These are phyloP conservation scores for Phasia obesa DNA, from an alignment of 2,888 invertebrate species.

Conservation along the genomic window DNA sequence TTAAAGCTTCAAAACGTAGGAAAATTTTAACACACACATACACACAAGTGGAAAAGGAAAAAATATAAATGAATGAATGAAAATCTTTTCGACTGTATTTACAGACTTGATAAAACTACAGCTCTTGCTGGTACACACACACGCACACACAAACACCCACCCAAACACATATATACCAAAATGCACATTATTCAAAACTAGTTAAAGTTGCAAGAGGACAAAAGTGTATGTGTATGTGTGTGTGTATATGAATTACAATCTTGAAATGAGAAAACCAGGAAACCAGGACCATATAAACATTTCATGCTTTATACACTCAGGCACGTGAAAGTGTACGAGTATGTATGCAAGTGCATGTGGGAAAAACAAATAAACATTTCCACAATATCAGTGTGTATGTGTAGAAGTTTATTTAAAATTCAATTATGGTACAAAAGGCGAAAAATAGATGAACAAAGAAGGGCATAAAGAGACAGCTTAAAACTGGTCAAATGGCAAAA, in stretches of 20 bases:
- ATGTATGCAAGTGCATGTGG: neutral
- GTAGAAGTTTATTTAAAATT: slow-evolving; percentile 81
- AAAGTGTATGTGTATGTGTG: slow-evolving; percentile 24
- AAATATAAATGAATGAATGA: slow-evolving; percentile 10
- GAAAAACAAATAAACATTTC: slow-evolving; percentile 32
- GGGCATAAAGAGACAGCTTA: slow-evolving; percentile 57
- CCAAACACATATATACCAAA: neutral
- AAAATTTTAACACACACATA: slow-evolving; percentile 38
- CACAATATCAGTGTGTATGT: neutral
- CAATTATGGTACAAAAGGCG: slow-evolving; percentile 78
- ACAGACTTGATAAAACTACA: slow-evolving; percentile 57
- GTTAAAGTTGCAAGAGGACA: slow-evolving; percentile 20
- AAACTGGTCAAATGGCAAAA: slow-evolving; percentile 66
- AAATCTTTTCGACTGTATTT: slow-evolving; percentile 63
- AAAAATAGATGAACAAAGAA: slow-evolving; percentile 64
- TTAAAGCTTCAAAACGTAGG: slow-evolving; percentile 48
- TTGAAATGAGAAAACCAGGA: slow-evolving; percentile 14
- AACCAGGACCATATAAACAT: slow-evolving; percentile 20
- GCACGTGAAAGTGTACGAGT: slow-evolving; percentile 5
- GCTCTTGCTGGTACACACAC: neutral
- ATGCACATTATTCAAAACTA: slow-evolving; percentile 24
- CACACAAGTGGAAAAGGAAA: neutral
- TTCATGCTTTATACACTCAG: slow-evolving; percentile 18
- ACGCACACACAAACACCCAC: slow-evolving; percentile 1
- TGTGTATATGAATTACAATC: slow-evolving; percentile 21